These are phyloP conservation scores for Spheniscus humboldti DNA, from an alignment of 2,797 vertebrate genomes.

Conservation along the genomic window DNA sequence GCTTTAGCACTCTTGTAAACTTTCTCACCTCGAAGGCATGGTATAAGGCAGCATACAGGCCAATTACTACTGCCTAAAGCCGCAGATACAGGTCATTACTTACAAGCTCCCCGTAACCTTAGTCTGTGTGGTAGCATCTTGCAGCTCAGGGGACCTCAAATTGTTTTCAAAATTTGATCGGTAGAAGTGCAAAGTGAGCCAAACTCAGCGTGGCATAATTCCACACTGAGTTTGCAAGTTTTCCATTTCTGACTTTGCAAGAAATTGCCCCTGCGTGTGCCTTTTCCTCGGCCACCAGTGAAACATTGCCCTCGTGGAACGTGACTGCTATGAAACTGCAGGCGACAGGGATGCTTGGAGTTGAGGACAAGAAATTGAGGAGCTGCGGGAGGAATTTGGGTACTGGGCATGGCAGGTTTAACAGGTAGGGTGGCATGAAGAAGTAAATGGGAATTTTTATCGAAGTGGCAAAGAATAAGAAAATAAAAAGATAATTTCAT, in stretches of 20 bases:
- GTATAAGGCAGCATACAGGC: neutral
- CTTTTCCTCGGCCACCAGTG: neutral
- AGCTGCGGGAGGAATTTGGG: neutral
- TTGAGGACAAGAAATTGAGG: neutral
- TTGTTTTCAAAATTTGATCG: neutral
- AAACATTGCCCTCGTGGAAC: accelerated
- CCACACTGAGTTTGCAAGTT: neutral
- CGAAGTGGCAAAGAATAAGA: neutral
- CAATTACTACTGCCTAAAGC: neutral
- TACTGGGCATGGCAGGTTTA: neutral
- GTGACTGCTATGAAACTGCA: accelerated
- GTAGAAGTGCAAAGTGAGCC: neutral
- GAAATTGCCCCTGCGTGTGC: neutral
- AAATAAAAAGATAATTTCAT: neutral
- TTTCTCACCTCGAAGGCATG: neutral
- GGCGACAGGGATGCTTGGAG: neutral
- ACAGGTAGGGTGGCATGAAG: neutral
- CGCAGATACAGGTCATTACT: neutral
- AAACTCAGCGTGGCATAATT: neutral
- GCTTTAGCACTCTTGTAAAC: neutral
- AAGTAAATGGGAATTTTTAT: neutral
- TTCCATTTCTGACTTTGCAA: neutral
- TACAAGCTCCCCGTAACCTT: neutral
- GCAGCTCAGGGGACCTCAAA: neutral
- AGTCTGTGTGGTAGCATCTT: neutral